Conservation (phyloP, 1,140 invertebrate species). For the Cotesia chilonis region DNA sequence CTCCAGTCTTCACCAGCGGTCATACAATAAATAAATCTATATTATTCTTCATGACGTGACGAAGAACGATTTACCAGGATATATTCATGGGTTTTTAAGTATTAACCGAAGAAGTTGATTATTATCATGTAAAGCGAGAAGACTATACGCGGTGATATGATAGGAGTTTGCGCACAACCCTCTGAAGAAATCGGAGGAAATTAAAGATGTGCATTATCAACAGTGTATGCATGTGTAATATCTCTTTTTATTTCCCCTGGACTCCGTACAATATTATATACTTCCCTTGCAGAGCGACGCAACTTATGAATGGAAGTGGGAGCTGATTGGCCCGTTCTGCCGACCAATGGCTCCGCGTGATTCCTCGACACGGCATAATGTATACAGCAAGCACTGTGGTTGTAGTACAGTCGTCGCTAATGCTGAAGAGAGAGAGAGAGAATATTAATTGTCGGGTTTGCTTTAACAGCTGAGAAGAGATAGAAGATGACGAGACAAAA, state of each 20-base stretch:
- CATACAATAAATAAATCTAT: constrained; percentile 42
- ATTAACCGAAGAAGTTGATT: constrained; percentile 5
- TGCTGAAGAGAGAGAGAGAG: constrained; percentile 18
- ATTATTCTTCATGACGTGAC: constrained; percentile 40
- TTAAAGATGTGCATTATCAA: no score
- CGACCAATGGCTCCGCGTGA: constrained; percentile 45
- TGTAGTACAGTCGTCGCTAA: constrained; percentile 13
- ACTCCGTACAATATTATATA: not conserved
- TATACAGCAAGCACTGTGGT: not conserved
- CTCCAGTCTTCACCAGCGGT: not conserved
- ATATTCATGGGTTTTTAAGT: not conserved
- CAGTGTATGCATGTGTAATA: not conserved
- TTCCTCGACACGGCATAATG: constrained; percentile 16
- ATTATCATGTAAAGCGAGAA: not conserved
- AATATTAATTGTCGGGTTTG: constrained; percentile 2
- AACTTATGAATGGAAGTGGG: constrained; percentile 58
- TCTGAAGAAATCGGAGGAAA: no score
- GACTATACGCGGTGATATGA: no score
- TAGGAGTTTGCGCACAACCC: no score
- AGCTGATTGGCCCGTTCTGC: constrained; percentile 47
- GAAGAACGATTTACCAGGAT: constrained; percentile 32
- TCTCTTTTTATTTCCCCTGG: not conserved
- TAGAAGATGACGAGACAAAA: constrained; percentile 24
- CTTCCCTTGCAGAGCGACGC: constrained; percentile 45
- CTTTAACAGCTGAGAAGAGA: constrained; percentile 18